Percentiles rank a stretch among this genome's conserved stretches.
These are phyloP conservation scores for Drosophila monieri DNA, from an alignment of 2,888 invertebrate species.

Conservation along the genomic window DNA sequence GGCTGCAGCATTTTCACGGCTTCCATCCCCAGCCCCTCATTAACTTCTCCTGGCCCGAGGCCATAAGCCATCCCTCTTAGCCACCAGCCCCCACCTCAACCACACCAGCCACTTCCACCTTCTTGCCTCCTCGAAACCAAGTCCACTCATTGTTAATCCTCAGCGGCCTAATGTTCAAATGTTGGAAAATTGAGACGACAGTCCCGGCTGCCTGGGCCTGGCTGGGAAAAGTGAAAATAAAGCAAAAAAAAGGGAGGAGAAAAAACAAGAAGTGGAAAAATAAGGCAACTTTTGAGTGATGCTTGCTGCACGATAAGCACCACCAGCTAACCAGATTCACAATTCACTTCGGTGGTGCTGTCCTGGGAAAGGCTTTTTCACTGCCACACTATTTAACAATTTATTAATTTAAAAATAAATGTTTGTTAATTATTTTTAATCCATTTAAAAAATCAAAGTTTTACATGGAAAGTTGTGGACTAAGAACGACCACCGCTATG, in stretches of 20 bases:
- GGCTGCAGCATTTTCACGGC: constrained; percentile 45
- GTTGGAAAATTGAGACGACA: constrained; percentile 81
- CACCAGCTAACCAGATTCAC: constrained; percentile 48
- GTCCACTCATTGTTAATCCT: constrained; percentile 74
- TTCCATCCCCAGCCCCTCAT: constrained; percentile 46
- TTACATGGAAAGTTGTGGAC: not conserved
- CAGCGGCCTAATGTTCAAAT: constrained; percentile 80
- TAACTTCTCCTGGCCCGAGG: constrained; percentile 66
- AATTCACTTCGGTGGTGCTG: constrained; percentile 41
- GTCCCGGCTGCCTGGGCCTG: constrained; percentile 36
- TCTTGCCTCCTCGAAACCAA: constrained; percentile 22
- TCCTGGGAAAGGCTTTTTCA: constrained; percentile 46
- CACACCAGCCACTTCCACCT: not conserved
- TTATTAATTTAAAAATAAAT: not conserved
- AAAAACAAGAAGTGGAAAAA: constrained; percentile 18
- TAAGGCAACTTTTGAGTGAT: constrained; percentile 74
- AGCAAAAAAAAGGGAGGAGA: constrained; percentile 13
- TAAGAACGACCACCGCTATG: too few relatives aligned
- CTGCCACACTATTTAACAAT: constrained; percentile 41
- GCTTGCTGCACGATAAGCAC: constrained; percentile 74
- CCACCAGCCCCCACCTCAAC: not conserved
- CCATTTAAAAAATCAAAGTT: not conserved
- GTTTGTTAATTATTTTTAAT: too few relatives aligned
- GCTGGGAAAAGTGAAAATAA: constrained; percentile 33
- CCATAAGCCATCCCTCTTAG: constrained; percentile 49